A percentile compares a stretch with the other conserved stretches of the same genome.
Conservation (phyloP, 2,888 invertebrate genomes). For the Drosophila dives region DNA sequence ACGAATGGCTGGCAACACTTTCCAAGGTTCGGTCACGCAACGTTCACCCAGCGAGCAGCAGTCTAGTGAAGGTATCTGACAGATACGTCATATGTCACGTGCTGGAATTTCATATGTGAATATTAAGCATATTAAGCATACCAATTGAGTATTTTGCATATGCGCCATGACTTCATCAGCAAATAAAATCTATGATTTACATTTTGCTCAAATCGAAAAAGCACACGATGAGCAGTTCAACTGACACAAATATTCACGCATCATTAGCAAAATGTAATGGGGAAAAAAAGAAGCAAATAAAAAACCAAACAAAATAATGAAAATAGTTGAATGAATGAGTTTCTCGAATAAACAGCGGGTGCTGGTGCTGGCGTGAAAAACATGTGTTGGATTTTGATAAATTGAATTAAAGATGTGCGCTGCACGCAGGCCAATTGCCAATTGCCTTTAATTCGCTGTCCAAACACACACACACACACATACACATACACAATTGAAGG, state of each 20-base stretch:
- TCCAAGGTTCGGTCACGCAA: slow-evolving; percentile 70
- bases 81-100: slow-evolving; percentile 69
- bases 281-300: slow-evolving; percentile 34
- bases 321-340: slow-evolving; percentile 26
- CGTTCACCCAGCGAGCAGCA: slow-evolving; percentile 32
- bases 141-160: slow-evolving; percentile 11
- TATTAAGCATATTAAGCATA: slow-evolving; percentile 19
- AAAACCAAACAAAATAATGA: slow-evolving; percentile 19
- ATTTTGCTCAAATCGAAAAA: slow-evolving; percentile 2
- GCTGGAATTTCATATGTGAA: slow-evolving; percentile 63
- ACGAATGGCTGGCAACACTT: slow-evolving; percentile 72
- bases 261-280: slow-evolving; percentile 61
- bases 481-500: slow-evolving; percentile 11
- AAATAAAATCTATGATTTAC: slow-evolving; percentile 25
- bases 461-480: slow-evolving; percentile 41
- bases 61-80: slow-evolving; percentile 36
- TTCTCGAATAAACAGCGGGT: slow-evolving; percentile 14
- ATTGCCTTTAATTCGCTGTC: slow-evolving; percentile 59
- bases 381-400: slow-evolving; percentile 73
- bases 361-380: slow-evolving; percentile 40
- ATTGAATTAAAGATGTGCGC: slow-evolving; percentile 55
- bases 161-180: slow-evolving; percentile 65
- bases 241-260: slow-evolving; percentile 66
- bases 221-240: slow-evolving; percentile 14
- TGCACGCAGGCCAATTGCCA: slow-evolving; percentile 28